Evolutionary conservation across 2,113 vertebrate species (phyloP).

Genomic region (Hyperopisus bebe): DNA sequence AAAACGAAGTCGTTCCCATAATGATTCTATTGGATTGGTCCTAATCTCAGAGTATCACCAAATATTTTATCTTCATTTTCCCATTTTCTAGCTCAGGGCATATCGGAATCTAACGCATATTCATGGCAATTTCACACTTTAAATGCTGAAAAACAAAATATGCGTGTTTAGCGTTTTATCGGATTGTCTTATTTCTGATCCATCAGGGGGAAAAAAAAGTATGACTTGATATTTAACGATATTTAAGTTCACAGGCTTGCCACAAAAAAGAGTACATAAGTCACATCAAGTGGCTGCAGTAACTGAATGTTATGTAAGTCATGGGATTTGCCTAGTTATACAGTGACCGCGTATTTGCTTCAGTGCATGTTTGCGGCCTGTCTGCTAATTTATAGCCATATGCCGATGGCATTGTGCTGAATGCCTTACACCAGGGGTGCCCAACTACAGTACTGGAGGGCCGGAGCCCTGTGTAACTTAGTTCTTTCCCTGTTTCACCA

Average conservation of each 20-base stretch:
- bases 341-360: neutral
- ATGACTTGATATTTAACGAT: neutral
- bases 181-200: neutral
- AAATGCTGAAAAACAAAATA: neutral
- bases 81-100: neutral
- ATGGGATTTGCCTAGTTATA: neutral
- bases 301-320: neutral
- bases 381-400: neutral
- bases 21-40: neutral
- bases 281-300: neutral
- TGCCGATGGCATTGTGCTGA: neutral
- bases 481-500: too few relatives aligned
- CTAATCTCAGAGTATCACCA: neutral
- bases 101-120: neutral
- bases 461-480: too few relatives aligned
- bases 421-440: neutral
- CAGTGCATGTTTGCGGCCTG: neutral
- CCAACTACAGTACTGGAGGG: too few relatives aligned
- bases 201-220: neutral
- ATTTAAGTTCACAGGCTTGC: neutral
- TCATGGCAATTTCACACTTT: neutral
- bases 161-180: neutral
- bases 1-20: neutral
- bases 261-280: neutral
- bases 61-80: neutral